Base-by-base conservation (phyloP, 1,140 invertebrate species). In the Saccostrea echinata region DNA sequence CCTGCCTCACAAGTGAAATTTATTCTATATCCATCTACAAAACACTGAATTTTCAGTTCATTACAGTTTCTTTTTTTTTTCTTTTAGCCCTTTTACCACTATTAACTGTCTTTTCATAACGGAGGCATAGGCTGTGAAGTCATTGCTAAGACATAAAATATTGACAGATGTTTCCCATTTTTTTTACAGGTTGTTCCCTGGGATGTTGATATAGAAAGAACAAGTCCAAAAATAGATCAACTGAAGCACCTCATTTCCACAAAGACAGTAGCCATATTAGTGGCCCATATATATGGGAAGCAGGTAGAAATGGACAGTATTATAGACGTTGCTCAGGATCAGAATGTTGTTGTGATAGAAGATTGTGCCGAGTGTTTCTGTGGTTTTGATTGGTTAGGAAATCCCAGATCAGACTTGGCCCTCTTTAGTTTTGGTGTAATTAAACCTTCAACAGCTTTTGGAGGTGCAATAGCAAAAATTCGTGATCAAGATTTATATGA, bases 401-500 rank as follows among this genome's bases (percentile, higher is more conserved):
- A 95, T 90, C 93, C 94, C 13, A 68, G 91, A 18, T 88, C 92
- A 24, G 94, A 95, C 88, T 68, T 95, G 1, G 24, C 91, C 11
- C 84, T 95, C 0, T 95, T 95, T 90, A 95, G 94, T 92, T 95
- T 95, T 92, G 94, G 95, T 9, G 88, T 92, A 6, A 95, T 95
- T 21, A 95, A 95, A 88, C 94, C 91, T 86, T 94, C 88, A 86
- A 95, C 95, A 16, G 91, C 94, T 0, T 94, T 95, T 86, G 94
- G 94, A 35, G 95, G 95, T 61, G 93, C 91, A 30, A 93, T 95
- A 84, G 93, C 92, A 6, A 95, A 95, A 92, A 86, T 95, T 1
- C 91, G 88, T 84, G 92, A 94, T 86, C 8, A 87, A 71, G 52
- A 90, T 43, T 35, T 94, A n/a, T 94, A 91, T 55, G 11, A 90